Base-by-base conservation (phyloP, 2,113 vertebrate species). In the Callaeas wilsoni region DNA sequence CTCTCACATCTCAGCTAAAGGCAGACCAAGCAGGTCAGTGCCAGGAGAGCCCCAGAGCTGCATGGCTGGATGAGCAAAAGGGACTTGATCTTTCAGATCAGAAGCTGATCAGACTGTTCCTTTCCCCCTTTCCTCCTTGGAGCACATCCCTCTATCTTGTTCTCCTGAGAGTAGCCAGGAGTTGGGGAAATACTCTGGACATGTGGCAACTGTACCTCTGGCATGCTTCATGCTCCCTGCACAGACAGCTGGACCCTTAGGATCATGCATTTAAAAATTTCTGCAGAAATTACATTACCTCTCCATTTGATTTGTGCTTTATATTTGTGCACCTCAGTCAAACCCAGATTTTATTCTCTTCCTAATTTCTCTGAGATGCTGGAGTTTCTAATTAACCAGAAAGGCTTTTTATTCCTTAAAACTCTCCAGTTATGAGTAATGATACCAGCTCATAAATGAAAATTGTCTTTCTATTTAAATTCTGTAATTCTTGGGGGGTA, bases 401-500 rank as follows among this genome's bases (percentile, higher is more conserved):
- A 97, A 96, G 76, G 67, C 92, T 94, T 94, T 94, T 96, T 94
- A 86, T 86, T 95, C 96, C 60, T 62, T 90, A 88, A 94, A 79
- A 92, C 90, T 92, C 95, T 97, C 88, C 64, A 33, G 97, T 98
- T 97, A 97, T 96, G 97, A 97, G 98, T 97, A 96, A 97, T 92
- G 94, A 97, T 86, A 75, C 86, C 4, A 82, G 89, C 94, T 97
- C 94, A 93, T 95, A 97, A 93, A 95, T 95, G 97, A 98, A 97
- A 97, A 98, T 96, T 78, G 94, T 96, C 97, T 98, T 97, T 96
- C 97, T 97, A 83, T 97, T 97, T 98, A 97, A 97, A 98, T 97
- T 96, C 74, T 89, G 68, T 47, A 90, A 67, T 70, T 92, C 95
- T 93, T 49, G 55, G 83, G 89, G 64, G 77, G 88, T 60, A 94